Evolutionary conservation across 2,113 vertebrate species (phyloP).

Genomic region (Nothocercus julius): DNA sequence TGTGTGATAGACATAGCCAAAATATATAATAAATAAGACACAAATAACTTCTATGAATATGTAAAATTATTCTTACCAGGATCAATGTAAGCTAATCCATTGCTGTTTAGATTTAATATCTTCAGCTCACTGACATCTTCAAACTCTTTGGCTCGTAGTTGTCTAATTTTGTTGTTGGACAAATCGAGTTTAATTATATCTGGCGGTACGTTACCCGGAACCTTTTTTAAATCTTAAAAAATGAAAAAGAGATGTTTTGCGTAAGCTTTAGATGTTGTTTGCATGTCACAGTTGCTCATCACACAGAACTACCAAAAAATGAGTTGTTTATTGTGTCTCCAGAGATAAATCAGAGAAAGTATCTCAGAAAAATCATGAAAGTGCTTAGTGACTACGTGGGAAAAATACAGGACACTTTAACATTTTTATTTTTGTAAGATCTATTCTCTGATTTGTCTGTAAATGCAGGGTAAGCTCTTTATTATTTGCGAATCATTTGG

Average conservation of each 20-base stretch:
- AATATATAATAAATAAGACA: background rate
- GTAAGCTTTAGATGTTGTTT: background rate
- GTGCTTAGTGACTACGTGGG: background rate
- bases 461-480: background rate
- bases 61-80: constrained; percentile 80
- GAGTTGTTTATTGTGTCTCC: background rate
- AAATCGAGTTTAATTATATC: constrained; percentile 92
- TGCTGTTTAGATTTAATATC: constrained; percentile 91
- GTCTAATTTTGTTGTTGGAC: constrained; percentile 89
- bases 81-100: constrained; percentile 86
- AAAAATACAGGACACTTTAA: background rate
- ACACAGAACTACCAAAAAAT: background rate
- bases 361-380: background rate
- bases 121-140: constrained; percentile 90
- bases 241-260: constrained; percentile 5
- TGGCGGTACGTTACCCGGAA: constrained; percentile 88
- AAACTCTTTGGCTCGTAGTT: constrained; percentile 89
- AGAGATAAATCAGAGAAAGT: background rate
- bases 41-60: background rate
- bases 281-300: background rate
- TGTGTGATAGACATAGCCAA: background rate
- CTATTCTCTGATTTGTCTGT: background rate
- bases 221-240: constrained; percentile 85
- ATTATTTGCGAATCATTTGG: background rate
- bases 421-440: background rate